These are phyloP conservation scores for Fulmarus glacialis DNA, from an alignment of 2,113 vertebrate species.

Conservation along the genomic window DNA sequence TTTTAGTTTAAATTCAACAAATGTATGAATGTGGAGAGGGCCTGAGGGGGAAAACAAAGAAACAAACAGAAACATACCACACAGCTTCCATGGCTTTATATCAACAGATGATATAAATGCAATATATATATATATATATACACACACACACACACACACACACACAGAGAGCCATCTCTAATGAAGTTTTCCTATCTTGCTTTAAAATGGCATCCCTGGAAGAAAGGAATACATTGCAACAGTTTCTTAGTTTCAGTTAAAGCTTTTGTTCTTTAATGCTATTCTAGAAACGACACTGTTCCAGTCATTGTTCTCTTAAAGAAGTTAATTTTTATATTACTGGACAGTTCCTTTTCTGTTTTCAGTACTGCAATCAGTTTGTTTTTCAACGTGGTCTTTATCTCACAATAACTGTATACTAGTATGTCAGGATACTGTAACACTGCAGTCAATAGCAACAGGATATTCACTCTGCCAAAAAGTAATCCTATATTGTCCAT, in stretches of 20 bases:
- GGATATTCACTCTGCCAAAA: slow-evolving; percentile 38
- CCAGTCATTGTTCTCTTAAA: slow-evolving; percentile 8
- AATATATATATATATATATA: no score
- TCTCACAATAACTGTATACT: slow-evolving; percentile 22
- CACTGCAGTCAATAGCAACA: slow-evolving; percentile 42
- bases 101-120: background rate
- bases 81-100: background rate
- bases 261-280: background rate
- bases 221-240: background rate
- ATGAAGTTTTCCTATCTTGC: background rate
- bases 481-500: slow-evolving; percentile 50
- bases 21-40: background rate
- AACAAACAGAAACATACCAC: background rate
- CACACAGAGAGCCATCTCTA: background rate
- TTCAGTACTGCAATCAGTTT: slow-evolving; percentile 9
- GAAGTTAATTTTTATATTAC: slow-evolving; percentile 10
- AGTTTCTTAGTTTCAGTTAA: background rate
- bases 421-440: slow-evolving; percentile 26
- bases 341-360: slow-evolving; percentile 13
- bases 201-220: background rate
- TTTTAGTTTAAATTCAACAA: background rate
- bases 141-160: background rate
- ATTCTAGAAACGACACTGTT: background rate
- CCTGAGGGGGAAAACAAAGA: background rate
- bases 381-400: slow-evolving; percentile 46